These are phyloP conservation scores for Hoplias malabaricus DNA, from an alignment of 2,113 vertebrate species.

Conservation along the genomic window DNA sequence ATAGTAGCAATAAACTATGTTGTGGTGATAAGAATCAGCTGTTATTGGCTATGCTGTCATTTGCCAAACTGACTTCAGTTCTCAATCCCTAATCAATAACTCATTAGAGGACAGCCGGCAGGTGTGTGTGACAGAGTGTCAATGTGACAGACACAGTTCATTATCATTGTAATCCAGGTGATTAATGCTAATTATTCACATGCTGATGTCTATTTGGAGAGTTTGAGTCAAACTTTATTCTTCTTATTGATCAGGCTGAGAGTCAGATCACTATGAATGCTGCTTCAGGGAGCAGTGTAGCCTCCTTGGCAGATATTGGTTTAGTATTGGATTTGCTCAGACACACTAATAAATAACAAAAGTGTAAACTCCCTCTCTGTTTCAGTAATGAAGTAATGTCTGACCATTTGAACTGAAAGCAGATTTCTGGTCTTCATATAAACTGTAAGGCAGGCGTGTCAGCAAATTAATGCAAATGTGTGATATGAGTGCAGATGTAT, in stretches of 20 bases:
- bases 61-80: neutral
- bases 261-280: neutral
- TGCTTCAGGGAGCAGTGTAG: neutral
- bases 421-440: neutral
- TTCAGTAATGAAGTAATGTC: neutral
- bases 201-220: too few species aligned
- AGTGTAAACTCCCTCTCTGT: too few species aligned
- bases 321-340: neutral
- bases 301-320: neutral
- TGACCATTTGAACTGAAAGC: neutral
- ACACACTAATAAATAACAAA: neutral
- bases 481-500: too few species aligned
- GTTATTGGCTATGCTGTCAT: neutral
- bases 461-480: too few species aligned
- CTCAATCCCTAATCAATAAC: constrained; percentile 52
- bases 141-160: neutral
- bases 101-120: constrained; percentile 45
- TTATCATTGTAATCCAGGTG: neutral
- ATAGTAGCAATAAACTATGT: neutral
- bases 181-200: neutral
- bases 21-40: neutral
- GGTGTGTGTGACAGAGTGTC: neutral
- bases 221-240: neutral
- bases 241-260: neutral
- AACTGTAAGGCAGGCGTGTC: too few species aligned